A percentile compares a stretch with the other conserved stretches of the same genome.
phyloP scores from a whole-genome alignment of 2,888 invertebrate genomes.

The Holacanthella duospinosa region DNA sequence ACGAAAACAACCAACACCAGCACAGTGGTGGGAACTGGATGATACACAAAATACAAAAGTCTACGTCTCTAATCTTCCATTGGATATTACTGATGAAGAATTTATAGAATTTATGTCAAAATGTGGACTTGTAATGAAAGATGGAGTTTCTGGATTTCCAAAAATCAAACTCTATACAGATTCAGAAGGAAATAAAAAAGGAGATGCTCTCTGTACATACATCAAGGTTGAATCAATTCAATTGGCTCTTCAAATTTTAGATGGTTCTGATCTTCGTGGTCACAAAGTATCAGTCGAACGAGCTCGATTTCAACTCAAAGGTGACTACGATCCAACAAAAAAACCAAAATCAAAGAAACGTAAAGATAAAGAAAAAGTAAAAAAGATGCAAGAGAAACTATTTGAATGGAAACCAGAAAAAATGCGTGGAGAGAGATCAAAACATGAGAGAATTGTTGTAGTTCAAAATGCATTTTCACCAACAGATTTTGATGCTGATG shows the following conservation, averaged over 20 bases:
- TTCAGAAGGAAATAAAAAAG: slow-evolving; percentile 70
- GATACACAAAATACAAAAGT: slow-evolving; percentile 85
- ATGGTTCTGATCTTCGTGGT: slow-evolving; percentile 71
- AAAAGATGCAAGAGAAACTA: slow-evolving; percentile 82
- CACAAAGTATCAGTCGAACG: slow-evolving; percentile 75
- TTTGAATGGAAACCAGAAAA: slow-evolving; percentile 97
- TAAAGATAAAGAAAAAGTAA: slow-evolving; percentile 77
- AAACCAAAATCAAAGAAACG: slow-evolving; percentile 80
- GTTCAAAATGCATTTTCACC: slow-evolving; percentile 88
- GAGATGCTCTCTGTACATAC: slow-evolving; percentile 92
- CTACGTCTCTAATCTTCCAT: slow-evolving; percentile 85
- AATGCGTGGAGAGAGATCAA: slow-evolving; percentile 69
- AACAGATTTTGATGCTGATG: slow-evolving; percentile 77
- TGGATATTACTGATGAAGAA: slow-evolving; percentile 76
- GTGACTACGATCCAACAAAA: slow-evolving; percentile 79
- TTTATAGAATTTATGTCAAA: slow-evolving; percentile 89
- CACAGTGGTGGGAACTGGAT: slow-evolving; percentile 79
- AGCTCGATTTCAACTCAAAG: slow-evolving; percentile 90
- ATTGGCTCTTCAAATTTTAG: slow-evolving; percentile 78
- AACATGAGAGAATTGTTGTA: slow-evolving; percentile 82
- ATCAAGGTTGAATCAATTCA: slow-evolving; percentile 92
- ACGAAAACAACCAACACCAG: slow-evolving; percentile 21
- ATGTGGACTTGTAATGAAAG: slow-evolving; percentile 87
- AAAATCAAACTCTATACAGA: slow-evolving; percentile 84
- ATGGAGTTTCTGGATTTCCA: slow-evolving; percentile 63